Conservation (phyloP, 2,888 invertebrate species). For the Bimastos eiseni region DNA sequence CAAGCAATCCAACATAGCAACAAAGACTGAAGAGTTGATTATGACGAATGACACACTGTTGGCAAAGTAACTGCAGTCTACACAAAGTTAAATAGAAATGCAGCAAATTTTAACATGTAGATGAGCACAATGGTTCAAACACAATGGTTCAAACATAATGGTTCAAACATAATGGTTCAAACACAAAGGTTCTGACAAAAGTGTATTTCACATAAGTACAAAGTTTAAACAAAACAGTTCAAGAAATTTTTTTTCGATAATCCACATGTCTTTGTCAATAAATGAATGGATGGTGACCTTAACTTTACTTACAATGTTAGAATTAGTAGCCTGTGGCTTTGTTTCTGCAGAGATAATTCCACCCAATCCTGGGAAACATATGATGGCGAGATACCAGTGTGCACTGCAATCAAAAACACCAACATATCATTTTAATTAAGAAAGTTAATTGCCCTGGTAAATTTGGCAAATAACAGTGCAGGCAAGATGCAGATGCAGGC, state of each 20-base stretch:
- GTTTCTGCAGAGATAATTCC: constrained; percentile 26
- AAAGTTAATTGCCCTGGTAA: too few species aligned
- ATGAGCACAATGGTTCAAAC: not conserved
- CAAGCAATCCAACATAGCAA: not conserved
- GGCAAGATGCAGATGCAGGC: too few species aligned
- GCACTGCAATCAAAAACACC: constrained; percentile 64
- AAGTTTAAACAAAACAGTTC: too few species aligned
- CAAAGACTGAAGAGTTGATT: not conserved
- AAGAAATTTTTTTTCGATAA: not conserved
- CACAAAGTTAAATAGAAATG: not conserved
- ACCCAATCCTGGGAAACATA: constrained; percentile 80
- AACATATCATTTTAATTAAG: too few species aligned
- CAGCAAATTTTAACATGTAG: not conserved
- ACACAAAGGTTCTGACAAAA: too few species aligned
- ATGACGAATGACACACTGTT: too few species aligned
- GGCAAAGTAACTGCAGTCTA: too few species aligned
- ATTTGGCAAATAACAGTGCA: too few species aligned
- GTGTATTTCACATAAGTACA: too few species aligned
- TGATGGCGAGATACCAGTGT: constrained; percentile 96
- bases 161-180: not conserved
- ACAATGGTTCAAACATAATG: too few species aligned
- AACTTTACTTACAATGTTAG: not conserved
- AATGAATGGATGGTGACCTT: not conserved
- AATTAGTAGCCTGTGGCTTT: not conserved
- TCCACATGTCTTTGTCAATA: not conserved